Base-by-base conservation (phyloP, 1,140 invertebrate genomes). In the Zaprionus nigranus region DNA sequence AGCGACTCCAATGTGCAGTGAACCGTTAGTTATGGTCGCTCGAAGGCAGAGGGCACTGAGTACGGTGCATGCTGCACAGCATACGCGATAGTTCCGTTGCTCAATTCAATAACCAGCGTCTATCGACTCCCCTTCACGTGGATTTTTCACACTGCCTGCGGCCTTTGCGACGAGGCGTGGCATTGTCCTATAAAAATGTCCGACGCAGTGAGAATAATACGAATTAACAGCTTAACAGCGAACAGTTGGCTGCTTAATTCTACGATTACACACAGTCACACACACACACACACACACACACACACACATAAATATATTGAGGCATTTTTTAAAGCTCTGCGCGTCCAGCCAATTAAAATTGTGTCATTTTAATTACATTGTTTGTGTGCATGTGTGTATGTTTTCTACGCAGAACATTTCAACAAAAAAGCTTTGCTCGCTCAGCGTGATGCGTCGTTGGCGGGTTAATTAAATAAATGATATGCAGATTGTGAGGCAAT, bases 11-110 rank as follows among this genome's bases (percentile, higher is more conserved):
- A 78, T 84, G 81, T 81, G 84, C 84, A 90, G 40, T 84, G 74
- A 88, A 88, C 84, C 73, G 85, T 87, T 87, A 84, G 84, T 90
- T 87, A 87, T 87, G 84, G 72, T 81, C 66, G 81, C 70, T 78
- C 78, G 62, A 70, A 62, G 63, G 46, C 46, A 28, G 28, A 46
- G 51, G 49, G 17, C 17, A 53, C 20, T 22, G 53, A 13, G 51
- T 61, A 75, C 60, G 81, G 62, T n/a, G 38, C 40, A 17, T 46
- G 40, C 40, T 46, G 40, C 40, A 75, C 67, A 68, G 70, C 67
- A 88, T 84, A 87, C 75, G 81, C 71, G 78, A 70, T 63, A 61
- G 72, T 80, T 71, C 77, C 79, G 78, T 72, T 61, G 76, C 65
- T 70, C 69, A 77, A 85, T 75, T 67, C 43, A 71, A 38, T 49